Evolutionary conservation across 2,888 invertebrate species (phyloP).

Genomic region (Rhingia rostrata): DNA sequence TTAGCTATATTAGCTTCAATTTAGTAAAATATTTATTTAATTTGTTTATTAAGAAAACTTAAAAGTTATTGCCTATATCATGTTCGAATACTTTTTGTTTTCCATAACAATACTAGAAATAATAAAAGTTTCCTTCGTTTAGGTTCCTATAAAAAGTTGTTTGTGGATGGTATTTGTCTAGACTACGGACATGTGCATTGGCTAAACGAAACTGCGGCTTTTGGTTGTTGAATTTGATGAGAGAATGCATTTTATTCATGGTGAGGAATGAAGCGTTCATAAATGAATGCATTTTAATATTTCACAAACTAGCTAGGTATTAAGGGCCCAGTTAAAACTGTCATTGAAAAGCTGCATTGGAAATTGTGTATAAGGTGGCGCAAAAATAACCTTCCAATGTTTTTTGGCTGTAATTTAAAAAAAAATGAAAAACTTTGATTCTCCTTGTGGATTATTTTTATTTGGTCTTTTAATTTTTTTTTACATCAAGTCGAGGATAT

Average conservation of each 20-base stretch:
- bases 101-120: conserved; percentile 12
- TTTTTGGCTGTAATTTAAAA: too few relatives aligned
- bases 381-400: too few relatives aligned
- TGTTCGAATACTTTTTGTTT: conserved; percentile 14
- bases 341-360: too few relatives aligned
- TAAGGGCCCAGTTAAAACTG: too few relatives aligned
- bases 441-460: too few relatives aligned
- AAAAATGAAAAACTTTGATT: too few relatives aligned
- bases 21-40: neutral
- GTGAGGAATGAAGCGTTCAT: neutral
- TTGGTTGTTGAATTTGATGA: neutral
- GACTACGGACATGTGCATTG: neutral
- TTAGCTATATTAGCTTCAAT: conserved; percentile 53
- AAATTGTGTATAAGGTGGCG: too few relatives aligned
- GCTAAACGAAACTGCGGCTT: neutral
- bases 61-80: neutral
- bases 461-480: too few relatives aligned
- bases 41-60: neutral
- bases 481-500: too few relatives aligned
- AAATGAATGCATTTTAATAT: neutral
- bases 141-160: conserved; percentile 47
- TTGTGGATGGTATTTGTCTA: neutral
- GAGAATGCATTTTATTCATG: neutral
- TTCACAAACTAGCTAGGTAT: too few relatives aligned
- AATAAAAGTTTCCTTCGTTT: conserved; percentile 43